These are phyloP conservation scores for Oryzias curvinotus DNA, from an alignment of 2,113 vertebrate genomes.

Conservation along the genomic window DNA sequence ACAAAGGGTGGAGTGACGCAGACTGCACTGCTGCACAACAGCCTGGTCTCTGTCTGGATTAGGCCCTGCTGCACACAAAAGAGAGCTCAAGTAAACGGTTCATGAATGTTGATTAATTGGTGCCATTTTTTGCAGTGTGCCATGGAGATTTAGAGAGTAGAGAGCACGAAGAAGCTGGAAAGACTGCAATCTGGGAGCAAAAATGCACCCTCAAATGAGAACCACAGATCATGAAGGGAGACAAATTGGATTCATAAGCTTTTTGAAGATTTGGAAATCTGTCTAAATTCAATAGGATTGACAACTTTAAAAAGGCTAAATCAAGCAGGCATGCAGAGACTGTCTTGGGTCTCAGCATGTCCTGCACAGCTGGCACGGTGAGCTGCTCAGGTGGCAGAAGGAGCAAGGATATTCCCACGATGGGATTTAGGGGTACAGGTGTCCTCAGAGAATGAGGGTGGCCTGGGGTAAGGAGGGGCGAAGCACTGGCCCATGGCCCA, in stretches of 20 bases:
- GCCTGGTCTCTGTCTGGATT: conserved; percentile 82
- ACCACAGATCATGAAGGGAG: conserved; percentile 25
- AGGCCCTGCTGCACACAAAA: conserved; percentile 76
- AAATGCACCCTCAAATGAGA: conserved; percentile 35
- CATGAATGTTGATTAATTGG: conserved; percentile 87
- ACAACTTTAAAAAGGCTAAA: conserved; percentile 39
- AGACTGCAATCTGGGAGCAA: conserved; percentile 15
- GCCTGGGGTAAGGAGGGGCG: conserved; percentile 82
- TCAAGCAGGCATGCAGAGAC: conserved; percentile 45
- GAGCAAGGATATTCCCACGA: conserved; percentile 72
- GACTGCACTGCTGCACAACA: conserved; percentile 78
- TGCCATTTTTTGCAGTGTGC: conserved; percentile 81
- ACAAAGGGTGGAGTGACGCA: conserved; percentile 77
- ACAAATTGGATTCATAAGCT: conserved; percentile 48
- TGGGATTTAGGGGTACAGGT: conserved; percentile 82
- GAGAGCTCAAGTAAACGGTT: conserved; percentile 81
- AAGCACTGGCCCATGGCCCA: conserved; percentile 90
- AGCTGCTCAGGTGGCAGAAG: conserved; percentile 67
- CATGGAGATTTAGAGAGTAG: conserved; percentile 73
- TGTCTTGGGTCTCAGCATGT: conserved; percentile 51
- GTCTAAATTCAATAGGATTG: conserved; percentile 17
- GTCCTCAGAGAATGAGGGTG: conserved; percentile 86
- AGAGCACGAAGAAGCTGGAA: conserved; percentile 38
- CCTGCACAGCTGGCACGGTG: conserved; percentile 62
- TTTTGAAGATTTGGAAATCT: conserved; percentile 26